Base-by-base conservation (phyloP, 2,113 vertebrate genomes). In the Lonchura striata region DNA sequence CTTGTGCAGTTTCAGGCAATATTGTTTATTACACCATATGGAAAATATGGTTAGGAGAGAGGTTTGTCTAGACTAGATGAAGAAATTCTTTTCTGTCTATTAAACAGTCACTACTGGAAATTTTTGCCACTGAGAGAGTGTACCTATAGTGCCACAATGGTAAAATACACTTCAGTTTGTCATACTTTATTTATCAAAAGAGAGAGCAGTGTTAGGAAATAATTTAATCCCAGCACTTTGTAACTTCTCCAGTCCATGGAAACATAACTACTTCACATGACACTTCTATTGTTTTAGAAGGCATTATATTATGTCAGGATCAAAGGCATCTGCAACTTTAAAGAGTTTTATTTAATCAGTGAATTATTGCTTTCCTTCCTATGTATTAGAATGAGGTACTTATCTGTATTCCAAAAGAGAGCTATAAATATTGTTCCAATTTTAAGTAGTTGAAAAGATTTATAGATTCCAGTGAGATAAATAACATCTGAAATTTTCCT, bases 321-420 rank as follows among this genome's bases (percentile, higher is more conserved):
- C 56, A 93, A 95, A 93, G 83, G 20, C 54, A 74, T 68, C 42
- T 91, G 19, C 23, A 87, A 30, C 49, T 92, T 83, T 68, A 65
- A 95, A 88, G n/a, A 6, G 7, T 85, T 94, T 88, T 87, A 83
- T 93, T 89, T 95, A 88, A 85, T 87, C 80, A 70, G 47, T 95
- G 66, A 96, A 90, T 80, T 85, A 95, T 65, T 95, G 6, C 59
- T 93, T 94, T 79, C 14, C 39, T 95, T 92, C 50, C n/a, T 84
- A 5, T 53, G 28, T 66, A 44, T 86, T 76, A 88, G 31, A 94
- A 86, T 72, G 42, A 95, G 39, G 18, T 94, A 81, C 59, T 92
- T 94, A 83, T 60, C 76, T 94, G 18, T 57, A 59, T 84, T 92
- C 59, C 68, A 80, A 20, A 65, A 82, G 14, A 80, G 28, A 82